These are phyloP conservation scores for Laothoe populi DNA, from an alignment of 2,888 invertebrate species.

Conservation along the genomic window DNA sequence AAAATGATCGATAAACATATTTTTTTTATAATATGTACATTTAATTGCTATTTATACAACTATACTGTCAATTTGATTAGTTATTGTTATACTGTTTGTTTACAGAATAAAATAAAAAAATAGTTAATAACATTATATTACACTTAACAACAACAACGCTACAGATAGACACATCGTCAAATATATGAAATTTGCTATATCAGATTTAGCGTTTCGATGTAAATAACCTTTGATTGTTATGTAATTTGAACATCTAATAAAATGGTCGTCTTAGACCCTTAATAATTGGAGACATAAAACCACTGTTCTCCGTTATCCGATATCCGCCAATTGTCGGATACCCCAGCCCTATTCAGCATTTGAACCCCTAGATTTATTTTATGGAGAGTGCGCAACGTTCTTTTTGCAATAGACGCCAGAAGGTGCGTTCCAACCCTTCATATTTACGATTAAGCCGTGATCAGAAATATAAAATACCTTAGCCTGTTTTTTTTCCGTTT, in stretches of 20 bases:
- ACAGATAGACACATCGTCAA: too few relatives aligned
- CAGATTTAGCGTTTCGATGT: too few relatives aligned
- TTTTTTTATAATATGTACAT: too few relatives aligned
- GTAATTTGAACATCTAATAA: not conserved
- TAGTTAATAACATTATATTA: too few relatives aligned
- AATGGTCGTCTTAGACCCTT: not conserved
- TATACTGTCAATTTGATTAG: too few relatives aligned
- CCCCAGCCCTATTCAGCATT: slow-evolving; percentile 37
- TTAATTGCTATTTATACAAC: too few relatives aligned
- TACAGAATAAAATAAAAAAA: too few relatives aligned
- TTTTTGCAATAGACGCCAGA: slow-evolving; percentile 83
- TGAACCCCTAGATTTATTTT: slow-evolving; percentile 76
- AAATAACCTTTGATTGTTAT: too few relatives aligned
- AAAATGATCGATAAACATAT: too few relatives aligned
- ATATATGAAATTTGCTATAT: too few relatives aligned
- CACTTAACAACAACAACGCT: too few relatives aligned
- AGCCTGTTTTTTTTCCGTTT: slow-evolving; percentile 73
- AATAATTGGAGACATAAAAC: not conserved
- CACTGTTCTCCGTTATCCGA: not conserved
- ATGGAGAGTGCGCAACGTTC: slow-evolving; percentile 79
- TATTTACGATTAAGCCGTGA: slow-evolving; percentile 85
- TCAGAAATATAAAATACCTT: slow-evolving; percentile 80
- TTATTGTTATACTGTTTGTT: too few relatives aligned
- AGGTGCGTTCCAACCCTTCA: slow-evolving; percentile 82
- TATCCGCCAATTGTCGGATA: slow-evolving; percentile 24